Evolutionary conservation across 2,888 invertebrate species (phyloP).

Genomic region (Papilio demoleus): DNA sequence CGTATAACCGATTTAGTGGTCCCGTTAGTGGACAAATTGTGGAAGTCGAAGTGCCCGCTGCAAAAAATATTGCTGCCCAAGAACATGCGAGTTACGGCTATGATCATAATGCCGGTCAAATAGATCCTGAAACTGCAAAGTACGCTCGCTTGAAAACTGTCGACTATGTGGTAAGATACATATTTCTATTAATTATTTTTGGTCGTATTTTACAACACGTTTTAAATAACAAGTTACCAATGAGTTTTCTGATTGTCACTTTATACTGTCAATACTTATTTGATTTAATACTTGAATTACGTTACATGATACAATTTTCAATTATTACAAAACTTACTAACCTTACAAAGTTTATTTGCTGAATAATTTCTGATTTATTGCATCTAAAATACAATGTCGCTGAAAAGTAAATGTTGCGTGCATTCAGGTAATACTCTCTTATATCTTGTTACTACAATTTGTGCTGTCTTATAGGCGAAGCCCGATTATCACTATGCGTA

Average conservation of each 20-base stretch:
- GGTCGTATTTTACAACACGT: neutral
- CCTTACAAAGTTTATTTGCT: neutral
- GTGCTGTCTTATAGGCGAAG: conserved; percentile 80
- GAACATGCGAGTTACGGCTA: conserved; percentile 80
- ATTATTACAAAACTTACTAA: neutral
- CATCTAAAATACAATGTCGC: no score
- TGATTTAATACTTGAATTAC: neutral
- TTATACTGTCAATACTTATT: neutral
- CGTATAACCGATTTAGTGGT: conserved; percentile 88
- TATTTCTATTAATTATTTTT: conserved; percentile 8
- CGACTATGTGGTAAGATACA: conserved; percentile 85
- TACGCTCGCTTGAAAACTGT: conserved; percentile 83
- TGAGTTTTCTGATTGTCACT: neutral
- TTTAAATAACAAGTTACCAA: conserved; percentile 6
- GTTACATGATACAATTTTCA: neutral
- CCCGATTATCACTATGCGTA: conserved; percentile 90
- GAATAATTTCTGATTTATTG: neutral
- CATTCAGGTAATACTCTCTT: neutral
- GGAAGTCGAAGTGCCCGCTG: conserved; percentile 81
- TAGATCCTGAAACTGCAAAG: conserved; percentile 76
- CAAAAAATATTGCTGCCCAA: conserved; percentile 69
- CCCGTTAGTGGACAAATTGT: conserved; percentile 88
- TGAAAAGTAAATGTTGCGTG: neutral
- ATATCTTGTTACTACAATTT: neutral
- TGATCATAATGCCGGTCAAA: conserved; percentile 74